phyloP scores from a whole-genome alignment of 1,140 invertebrate genomes.

The Trachelipus rathkii region DNA sequence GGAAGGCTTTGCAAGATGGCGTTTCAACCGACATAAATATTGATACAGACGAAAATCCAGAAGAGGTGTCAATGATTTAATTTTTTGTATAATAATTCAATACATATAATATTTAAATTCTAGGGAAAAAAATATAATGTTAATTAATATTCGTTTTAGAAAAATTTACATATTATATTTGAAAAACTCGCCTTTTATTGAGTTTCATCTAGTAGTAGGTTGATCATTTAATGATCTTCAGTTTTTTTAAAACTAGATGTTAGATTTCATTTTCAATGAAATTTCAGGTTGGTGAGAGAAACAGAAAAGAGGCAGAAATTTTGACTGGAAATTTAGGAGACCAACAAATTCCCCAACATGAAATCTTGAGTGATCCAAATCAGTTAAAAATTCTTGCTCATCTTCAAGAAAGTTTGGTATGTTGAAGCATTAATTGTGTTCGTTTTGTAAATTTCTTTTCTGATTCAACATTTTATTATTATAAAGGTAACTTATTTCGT shows the following conservation, averaged over 20 bases:
- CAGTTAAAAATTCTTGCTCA: constrained; percentile 77
- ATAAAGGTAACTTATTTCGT: no score
- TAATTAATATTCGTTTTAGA: no score
- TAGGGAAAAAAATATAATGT: no score
- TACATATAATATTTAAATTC: no score
- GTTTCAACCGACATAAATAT: constrained; percentile 24
- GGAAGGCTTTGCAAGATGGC: constrained; percentile 66
- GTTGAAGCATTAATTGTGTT: not conserved
- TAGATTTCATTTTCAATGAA: constrained; percentile 51
- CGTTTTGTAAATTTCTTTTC: no score
- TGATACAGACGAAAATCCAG: constrained; percentile 49
- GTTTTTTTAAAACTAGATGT: no score
- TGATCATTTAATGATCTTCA: no score
- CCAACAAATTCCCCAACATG: constrained; percentile 72
- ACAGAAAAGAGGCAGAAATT: constrained; percentile 85
- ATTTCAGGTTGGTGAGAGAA: constrained; percentile 72
- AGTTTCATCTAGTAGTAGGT: no score
- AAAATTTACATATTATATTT: no score
- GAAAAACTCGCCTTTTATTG: no score
- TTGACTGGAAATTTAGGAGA: constrained; percentile 82
- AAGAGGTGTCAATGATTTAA: constrained; percentile 27
- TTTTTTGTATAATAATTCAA: no score
- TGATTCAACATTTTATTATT: no score
- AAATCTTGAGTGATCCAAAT: constrained; percentile 73
- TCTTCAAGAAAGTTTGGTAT: constrained; percentile 81